Evolutionary conservation across 1,140 invertebrate genomes (phyloP), one percentile per base, ranked within the genome.

Genomic region (Brachionus manjavacas): DNA sequence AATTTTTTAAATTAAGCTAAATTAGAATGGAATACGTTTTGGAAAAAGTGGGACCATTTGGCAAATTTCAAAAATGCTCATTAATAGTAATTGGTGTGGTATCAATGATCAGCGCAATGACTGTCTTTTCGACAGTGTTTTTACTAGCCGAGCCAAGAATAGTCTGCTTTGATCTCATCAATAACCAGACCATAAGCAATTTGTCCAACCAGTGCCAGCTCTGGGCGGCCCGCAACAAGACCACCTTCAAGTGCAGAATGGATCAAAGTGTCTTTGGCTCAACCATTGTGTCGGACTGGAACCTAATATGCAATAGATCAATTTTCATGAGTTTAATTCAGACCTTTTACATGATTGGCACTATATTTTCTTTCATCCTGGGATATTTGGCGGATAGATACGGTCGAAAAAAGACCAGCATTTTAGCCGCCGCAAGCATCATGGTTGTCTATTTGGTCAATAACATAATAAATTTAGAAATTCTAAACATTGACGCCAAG

Each of bases 291-390:
- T 49, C 72, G 4, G 72, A 76, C 11, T 76, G 72, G 72, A 49
- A n/a, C 9, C 25, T 76, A 28, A 14, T 49, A 12, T 76, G 72
- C 25, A 76, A 25, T 16, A 76, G 46, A 76, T 49, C 39, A 20
- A 49, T 76, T 9, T 49, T 49, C 9, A 25, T 46, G 25, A 76
- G 72, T 49, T n/a, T 76, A 49, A 76, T 49, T 49, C 72, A 76
- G 49, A 76, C 72, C 52, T 76, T 76, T 76, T 76, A 76, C 46
- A 23, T 76, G 41, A 49, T 76, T n/a, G 72, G 72, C 0, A 76
- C 72, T 4, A 25, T 76, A 14, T 76, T 49, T 12, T 46, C 41
- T n/a, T 76, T 46, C 11, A 46, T 35, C 4, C 23, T 76, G 16
- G 72, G 72, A 12, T 76, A 25, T 76, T 49, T 76, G 11, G 72